A percentile compares a stretch with the other conserved stretches of the same genome.
These are phyloP conservation scores for Temnopleurus reevesii DNA, from an alignment of 53 echinoderm and acorn worm species.

Conservation along the genomic window DNA sequence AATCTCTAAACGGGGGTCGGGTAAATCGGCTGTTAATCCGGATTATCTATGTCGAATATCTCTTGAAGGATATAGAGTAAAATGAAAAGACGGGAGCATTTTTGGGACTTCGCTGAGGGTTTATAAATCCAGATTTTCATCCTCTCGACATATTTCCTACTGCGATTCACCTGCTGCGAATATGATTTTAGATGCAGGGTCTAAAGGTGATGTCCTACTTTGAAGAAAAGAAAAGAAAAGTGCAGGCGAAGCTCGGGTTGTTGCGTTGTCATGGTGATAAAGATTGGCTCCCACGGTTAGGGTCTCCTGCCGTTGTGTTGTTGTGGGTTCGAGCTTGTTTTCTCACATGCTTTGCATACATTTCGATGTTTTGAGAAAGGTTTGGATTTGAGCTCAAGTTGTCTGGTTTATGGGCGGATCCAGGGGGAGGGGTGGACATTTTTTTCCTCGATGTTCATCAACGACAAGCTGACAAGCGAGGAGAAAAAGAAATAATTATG, in stretches of 20 bases:
- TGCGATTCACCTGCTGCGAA: not conserved
- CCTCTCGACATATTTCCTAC: not conserved
- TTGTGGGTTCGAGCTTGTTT: constrained; percentile 24
- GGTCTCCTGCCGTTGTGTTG: constrained; percentile 17
- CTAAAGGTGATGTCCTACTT: not conserved
- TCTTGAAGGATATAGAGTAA: not conserved
- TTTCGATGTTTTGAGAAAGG: constrained; percentile 32
- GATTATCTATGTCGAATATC: not conserved
- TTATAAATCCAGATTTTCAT: not conserved
- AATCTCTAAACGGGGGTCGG: not conserved
- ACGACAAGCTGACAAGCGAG: no score
- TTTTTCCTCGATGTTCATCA: no score
- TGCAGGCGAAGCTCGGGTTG: not conserved
- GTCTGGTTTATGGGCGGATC: no score
- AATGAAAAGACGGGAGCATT: not conserved
- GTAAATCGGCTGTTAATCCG: not conserved
- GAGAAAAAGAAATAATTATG: no score
- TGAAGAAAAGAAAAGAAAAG: constrained; percentile 15
- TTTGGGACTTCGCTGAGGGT: not conserved
- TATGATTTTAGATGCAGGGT: not conserved
- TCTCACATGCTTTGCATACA: constrained; percentile 25
- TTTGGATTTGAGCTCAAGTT: not conserved
- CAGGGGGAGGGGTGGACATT: no score
- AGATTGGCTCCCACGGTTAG: constrained; percentile 29
- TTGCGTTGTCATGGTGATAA: not conserved